Evolutionary conservation across 1,140 invertebrate species (phyloP), one percentile per base, ranked within the genome.

Genomic region (Zaprionus gabonicus): DNA sequence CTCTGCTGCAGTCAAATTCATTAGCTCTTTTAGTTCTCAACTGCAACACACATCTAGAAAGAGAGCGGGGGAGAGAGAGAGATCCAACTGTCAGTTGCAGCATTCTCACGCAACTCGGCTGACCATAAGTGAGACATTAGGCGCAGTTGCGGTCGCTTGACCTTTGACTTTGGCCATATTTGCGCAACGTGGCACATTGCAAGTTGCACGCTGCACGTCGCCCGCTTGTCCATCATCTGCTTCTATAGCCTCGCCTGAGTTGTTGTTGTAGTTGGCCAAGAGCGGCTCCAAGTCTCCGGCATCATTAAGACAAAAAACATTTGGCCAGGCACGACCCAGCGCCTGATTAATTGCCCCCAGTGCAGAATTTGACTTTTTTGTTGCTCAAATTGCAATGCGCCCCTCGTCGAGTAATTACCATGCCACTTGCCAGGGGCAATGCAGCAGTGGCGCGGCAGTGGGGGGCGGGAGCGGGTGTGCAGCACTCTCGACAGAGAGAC

Each of bases 351-450:
- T 87, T 88, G 85, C 84, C 64, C 70, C 69, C 58, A 62, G 84
- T 87, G 84, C 84, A 88, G 81, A 81, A 87, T 87, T 88, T 87
- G 84, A 87, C 84, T 87, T 88, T 88, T 88, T 81, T 84, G 78
- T 88, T 83, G 65, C 82, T 86, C 82, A 85, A 85, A 86, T 82
- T 86, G 82, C 82, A 64, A 71, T 66, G 41, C n/a, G 66, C 20
- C 69, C 58, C 60, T 44, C 13, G 28, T 69, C 73, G 55, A 77
- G 84, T 87, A 87, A 87, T 87, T 87, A 88, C 85, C 84, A 87
- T 88, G 84, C 85, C 78, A 73, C 49, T 57, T 44, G 60, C 57
- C 27, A 38, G n/a, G 58, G 65, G 34, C 58, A 36, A n/a, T 6
- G 59, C 46, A 56, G n/a, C 6, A 20, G 17, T 31, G 27, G n/a